Conservation (phyloP, 2,113 vertebrate genomes). For the Sapayoa aenigma region DNA sequence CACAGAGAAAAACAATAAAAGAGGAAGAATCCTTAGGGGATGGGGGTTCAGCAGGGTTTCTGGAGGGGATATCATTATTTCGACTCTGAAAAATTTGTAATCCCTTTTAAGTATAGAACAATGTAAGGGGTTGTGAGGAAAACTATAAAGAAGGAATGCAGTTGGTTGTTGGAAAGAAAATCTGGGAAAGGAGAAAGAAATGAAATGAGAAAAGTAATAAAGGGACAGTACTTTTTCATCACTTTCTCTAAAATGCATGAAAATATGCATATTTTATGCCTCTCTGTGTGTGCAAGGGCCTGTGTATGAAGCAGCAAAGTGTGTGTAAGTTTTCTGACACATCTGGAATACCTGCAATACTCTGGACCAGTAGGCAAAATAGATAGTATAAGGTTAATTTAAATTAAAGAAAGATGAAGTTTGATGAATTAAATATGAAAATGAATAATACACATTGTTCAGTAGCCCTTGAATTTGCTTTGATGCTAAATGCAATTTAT, state of each 20-base stretch:
- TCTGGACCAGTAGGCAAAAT: not conserved
- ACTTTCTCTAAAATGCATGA: constrained; percentile 14
- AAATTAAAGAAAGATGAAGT: not conserved
- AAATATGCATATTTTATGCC: constrained; percentile 40
- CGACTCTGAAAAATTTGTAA: not conserved
- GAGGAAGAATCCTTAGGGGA: not conserved
- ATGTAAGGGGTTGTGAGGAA: not conserved
- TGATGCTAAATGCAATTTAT: constrained; percentile 12
- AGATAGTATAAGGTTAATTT: not conserved
- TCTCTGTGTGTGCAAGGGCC: not conserved
- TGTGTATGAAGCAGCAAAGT: not conserved
- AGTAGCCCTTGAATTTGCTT: constrained; percentile 4
- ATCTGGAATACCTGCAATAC: not conserved
- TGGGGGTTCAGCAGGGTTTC: not conserved
- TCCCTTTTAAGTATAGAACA: not conserved
- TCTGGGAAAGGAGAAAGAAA: not conserved
- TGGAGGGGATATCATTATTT: not conserved
- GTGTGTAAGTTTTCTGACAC: not conserved
- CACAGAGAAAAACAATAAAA: not conserved
- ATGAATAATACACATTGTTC: constrained; percentile 27
- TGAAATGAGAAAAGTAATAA: constrained; percentile 7
- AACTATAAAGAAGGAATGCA: not conserved
- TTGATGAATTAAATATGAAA: constrained; percentile 53
- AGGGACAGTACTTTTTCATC: not conserved
- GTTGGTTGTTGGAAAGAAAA: not conserved